Conservation (phyloP, 2,888 invertebrate species). For the Drosophila nigricruria region DNA sequence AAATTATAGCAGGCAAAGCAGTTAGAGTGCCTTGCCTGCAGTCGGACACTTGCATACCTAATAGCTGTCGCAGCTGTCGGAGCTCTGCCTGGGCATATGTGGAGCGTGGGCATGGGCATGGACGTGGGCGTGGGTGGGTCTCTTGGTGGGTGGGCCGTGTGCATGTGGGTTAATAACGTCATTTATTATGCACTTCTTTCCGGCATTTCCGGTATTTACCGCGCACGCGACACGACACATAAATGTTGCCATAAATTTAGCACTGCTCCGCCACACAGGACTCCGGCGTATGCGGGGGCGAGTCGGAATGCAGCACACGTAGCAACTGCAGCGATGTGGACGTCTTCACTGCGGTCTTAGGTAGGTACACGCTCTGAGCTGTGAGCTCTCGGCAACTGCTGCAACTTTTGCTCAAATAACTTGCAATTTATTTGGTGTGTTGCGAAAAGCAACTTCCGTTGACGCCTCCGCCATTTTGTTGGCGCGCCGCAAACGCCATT, state of each 20-base stretch:
- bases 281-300: conserved; percentile 1
- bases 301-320: conserved; percentile 67
- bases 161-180: conserved; percentile 81
- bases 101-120: not conserved
- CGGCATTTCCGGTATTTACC: conserved; percentile 81
- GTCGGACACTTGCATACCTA: conserved; percentile 50
- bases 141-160: conserved; percentile 34
- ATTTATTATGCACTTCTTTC: conserved; percentile 81
- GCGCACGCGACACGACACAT: conserved; percentile 82
- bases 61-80: conserved; percentile 40
- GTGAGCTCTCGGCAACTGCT: conserved; percentile 45
- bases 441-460: conserved; percentile 80
- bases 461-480: conserved; percentile 81
- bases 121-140: conserved; percentile 11
- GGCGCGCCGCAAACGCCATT: conserved; percentile 78
- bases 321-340: conserved; percentile 56
- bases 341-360: conserved; percentile 74
- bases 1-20: conserved; percentile 16
- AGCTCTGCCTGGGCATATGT: not conserved
- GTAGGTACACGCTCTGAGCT: conserved; percentile 51
- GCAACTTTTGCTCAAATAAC: conserved; percentile 75
- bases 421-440: conserved; percentile 77
- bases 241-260: conserved; percentile 80
- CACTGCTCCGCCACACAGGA: conserved; percentile 60
- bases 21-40: conserved; percentile 26